These are phyloP conservation scores for Drosophila rufa DNA, from an alignment of 1,140 invertebrate species.

Conservation along the genomic window DNA sequence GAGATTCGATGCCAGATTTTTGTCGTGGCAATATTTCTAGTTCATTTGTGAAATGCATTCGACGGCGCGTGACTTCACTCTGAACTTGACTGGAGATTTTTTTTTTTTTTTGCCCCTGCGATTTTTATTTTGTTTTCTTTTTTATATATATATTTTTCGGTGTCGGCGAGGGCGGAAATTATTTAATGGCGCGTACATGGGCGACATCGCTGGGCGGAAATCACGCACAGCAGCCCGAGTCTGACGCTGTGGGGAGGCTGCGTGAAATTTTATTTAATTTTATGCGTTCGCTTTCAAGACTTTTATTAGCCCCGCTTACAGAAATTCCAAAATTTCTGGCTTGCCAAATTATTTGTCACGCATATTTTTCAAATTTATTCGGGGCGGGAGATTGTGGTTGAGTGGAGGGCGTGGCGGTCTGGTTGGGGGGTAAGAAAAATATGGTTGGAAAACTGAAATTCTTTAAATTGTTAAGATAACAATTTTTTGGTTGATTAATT, in stretches of 20 bases:
- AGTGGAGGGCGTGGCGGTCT: slow-evolving; percentile 8
- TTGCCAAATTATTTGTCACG: slow-evolving; percentile 58
- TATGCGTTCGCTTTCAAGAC: slow-evolving; percentile 47
- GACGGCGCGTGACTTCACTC: slow-evolving; percentile 56
- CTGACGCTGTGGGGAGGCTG: slow-evolving; percentile 62
- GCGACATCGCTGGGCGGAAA: slow-evolving; percentile 67
- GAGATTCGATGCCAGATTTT: slow-evolving; percentile 50
- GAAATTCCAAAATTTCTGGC: slow-evolving; percentile 25
- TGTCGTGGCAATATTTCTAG: slow-evolving; percentile 65
- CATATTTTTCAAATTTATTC: slow-evolving; percentile 44
- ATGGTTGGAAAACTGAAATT: slow-evolving; percentile 19
- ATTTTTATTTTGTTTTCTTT: neutral
- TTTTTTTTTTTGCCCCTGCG: neutral
- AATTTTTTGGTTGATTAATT: slow-evolving; percentile 15
- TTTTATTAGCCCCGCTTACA: slow-evolving; percentile 60
- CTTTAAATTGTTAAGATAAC: neutral
- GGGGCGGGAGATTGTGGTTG: slow-evolving; percentile 4
- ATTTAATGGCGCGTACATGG: slow-evolving; percentile 82
- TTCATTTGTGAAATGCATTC: slow-evolving; percentile 79
- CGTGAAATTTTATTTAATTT: slow-evolving; percentile 70
- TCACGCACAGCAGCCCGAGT: slow-evolving; percentile 67
- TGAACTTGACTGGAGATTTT: slow-evolving; percentile 41
- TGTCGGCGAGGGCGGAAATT: slow-evolving; percentile 73
- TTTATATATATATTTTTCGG: slow-evolving; percentile 9
- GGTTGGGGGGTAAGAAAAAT: neutral